Evolutionary conservation across 2,113 vertebrate species (phyloP), one percentile per base, ranked within the genome.

Genomic region (Podocnemis expansa): DNA sequence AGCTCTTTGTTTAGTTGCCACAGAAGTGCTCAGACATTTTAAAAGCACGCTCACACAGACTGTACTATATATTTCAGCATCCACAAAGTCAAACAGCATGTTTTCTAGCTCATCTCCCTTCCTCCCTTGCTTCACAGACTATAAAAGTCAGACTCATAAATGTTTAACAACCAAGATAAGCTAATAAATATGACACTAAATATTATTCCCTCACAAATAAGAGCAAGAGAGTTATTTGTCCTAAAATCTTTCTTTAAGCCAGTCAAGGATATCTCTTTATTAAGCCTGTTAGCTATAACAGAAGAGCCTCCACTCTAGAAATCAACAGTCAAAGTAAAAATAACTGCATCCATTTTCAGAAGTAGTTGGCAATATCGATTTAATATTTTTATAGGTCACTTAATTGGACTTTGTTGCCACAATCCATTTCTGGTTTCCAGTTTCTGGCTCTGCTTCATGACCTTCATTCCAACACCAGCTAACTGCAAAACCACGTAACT

Each of bases 111-210:
- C 82, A 2, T 96, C 76, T 96, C 90, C 90, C 96, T 97, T 91
- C 56, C 85, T 97, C 88, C 88, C 78, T 92, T 95, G 91, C 79
- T 94, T 94, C 97, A 91, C 34, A 41, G 89, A 84, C 12, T 1
- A 97, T 96, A 97, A 98, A 98, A 67, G 96, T 96, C 83, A 80
- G 91, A 63, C 84, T 92, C 96, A 96, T 98, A 97, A 97, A 97
- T n/a, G 2, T 94, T 98, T 95, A 97, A 95, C 45, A 54, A 93
- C 94, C 85, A 96, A 97, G 96, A 98, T 97, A 97, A 97, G 90
- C 93, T 97, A 97, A 97, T 98, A 97, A 98, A 98, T 96, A 97
- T 22, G 93, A 86, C 55, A 92, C 58, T 96, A 97, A 98, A 97
- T 97, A 97, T 89, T 95, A 97, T 87, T 75, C 34, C 63, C 78